These are phyloP conservation scores for Cygnus buccinator DNA, from an alignment of 2,113 vertebrate species.

Conservation along the genomic window DNA sequence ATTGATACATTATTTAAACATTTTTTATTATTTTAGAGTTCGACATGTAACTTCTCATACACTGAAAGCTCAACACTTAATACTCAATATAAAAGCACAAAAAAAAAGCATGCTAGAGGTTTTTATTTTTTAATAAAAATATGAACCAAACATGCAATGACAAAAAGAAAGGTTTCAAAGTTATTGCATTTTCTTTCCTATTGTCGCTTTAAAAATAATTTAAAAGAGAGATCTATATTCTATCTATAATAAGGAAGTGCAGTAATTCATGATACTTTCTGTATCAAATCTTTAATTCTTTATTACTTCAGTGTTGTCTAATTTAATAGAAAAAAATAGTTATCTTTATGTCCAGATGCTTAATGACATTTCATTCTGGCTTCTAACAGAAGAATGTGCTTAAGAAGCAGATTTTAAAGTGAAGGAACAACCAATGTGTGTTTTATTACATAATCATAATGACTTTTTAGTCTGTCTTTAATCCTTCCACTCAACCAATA, in stretches of 20 bases:
- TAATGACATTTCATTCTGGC: slow-evolving; percentile 13
- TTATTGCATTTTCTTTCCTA: background rate
- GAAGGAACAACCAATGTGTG: background rate
- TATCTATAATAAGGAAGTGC: background rate
- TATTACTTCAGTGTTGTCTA: background rate
- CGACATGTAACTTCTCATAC: background rate
- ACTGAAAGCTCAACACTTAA: background rate
- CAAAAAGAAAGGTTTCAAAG: background rate
- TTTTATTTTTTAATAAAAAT: slow-evolving; percentile 4
- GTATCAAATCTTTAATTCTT: background rate
- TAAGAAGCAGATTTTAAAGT: slow-evolving; percentile 16
- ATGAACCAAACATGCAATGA: background rate
- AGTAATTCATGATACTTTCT: background rate
- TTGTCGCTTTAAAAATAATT: background rate
- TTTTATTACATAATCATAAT: slow-evolving; percentile 15
- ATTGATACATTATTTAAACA: background rate
- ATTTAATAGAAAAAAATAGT: background rate
- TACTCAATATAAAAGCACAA: background rate
- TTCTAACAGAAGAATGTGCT: background rate
- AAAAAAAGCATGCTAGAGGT: background rate
- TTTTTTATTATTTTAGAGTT: slow-evolving; percentile 4
- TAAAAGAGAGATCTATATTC: background rate
- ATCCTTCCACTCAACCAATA: slow-evolving; percentile 32
- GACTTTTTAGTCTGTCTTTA: slow-evolving; percentile 25
- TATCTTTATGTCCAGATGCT: background rate